phyloP scores from a whole-genome alignment of 2,797 vertebrate species.

The Rhabdophis nuchalis region DNA sequence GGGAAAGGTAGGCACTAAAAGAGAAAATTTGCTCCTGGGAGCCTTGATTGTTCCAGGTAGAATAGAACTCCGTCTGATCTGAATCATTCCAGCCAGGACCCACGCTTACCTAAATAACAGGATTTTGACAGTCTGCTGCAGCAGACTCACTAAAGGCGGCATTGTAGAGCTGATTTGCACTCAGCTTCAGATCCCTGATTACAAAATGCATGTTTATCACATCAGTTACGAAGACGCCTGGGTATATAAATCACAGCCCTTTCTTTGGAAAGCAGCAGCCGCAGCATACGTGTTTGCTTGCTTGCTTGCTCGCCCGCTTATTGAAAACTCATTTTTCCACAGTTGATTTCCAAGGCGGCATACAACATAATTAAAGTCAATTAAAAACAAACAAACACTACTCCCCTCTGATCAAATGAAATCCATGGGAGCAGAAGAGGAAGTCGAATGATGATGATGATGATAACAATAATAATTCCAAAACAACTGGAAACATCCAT shows the following conservation, averaged over 20 bases:
- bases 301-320: not conserved
- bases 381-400: not conserved
- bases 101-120: slow-evolving; percentile 9
- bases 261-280: not conserved
- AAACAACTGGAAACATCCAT: not conserved
- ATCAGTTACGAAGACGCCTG: not conserved
- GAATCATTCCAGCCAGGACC: not conserved
- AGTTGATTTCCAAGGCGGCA: not conserved
- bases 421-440: not conserved
- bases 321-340: not conserved
- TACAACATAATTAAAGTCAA: not conserved
- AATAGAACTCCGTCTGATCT: not conserved
- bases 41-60: not conserved
- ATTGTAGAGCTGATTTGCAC: not conserved
- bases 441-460: not conserved
- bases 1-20: too few relatives aligned
- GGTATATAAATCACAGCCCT: not conserved
- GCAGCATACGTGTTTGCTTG: not conserved
- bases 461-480: not conserved
- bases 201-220: slow-evolving; percentile 1
- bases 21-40: not conserved
- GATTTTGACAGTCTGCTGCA: not conserved
- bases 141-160: not conserved
- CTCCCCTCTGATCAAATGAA: not conserved
- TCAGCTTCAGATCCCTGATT: not conserved